These are phyloP conservation scores for Mactromeris polynyma DNA, from an alignment of 2,888 invertebrate genomes.

Conservation along the genomic window DNA sequence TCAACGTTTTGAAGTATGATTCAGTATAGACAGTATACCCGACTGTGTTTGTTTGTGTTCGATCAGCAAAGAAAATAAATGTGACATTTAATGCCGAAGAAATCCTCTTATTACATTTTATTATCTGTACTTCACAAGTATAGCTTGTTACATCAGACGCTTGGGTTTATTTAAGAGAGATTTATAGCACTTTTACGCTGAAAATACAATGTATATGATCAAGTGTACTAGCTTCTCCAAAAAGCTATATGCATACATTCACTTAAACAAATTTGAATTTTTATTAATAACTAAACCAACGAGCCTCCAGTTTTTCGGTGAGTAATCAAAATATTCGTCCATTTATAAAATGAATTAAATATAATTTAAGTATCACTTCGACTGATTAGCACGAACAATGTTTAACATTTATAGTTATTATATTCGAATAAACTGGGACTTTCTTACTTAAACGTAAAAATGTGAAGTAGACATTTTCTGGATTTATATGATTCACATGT, in stretches of 20 bases:
- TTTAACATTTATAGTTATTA: too few relatives aligned
- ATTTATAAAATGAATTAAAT: too few relatives aligned
- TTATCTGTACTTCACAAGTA: not conserved
- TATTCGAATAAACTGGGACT: too few relatives aligned
- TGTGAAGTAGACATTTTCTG: too few relatives aligned
- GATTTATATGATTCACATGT: too few relatives aligned
- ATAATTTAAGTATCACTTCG: too few relatives aligned
- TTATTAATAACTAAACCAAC: too few relatives aligned
- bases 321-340: too few relatives aligned
- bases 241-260: not conserved
- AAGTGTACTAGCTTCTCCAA: not conserved
- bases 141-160: not conserved
- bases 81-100: not conserved
- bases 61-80: conserved; percentile 4
- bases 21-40: not conserved
- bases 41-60: not conserved
- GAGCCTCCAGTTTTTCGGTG: too few relatives aligned
- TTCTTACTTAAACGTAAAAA: too few relatives aligned
- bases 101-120: not conserved
- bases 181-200: not conserved
- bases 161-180: not conserved
- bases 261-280: too few relatives aligned
- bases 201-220: not conserved
- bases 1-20: not conserved
- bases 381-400: too few relatives aligned